Conservation (phyloP, 2,113 vertebrate species). For the Crotalus horridus region DNA sequence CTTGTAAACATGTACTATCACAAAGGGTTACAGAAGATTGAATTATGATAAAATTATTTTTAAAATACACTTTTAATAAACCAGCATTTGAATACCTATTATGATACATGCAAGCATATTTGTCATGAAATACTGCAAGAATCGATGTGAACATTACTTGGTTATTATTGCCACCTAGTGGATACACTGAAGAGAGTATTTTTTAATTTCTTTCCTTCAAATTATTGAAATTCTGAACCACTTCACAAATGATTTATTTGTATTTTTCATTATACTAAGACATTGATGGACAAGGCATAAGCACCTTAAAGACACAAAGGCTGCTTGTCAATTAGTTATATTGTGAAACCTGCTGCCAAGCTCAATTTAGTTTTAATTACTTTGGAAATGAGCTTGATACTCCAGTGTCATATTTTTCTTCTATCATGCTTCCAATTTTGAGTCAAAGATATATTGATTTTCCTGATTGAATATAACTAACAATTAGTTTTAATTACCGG, state of each 20-base stretch:
- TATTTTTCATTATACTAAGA: not conserved
- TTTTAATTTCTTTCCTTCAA: not conserved
- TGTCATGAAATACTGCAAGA: not conserved
- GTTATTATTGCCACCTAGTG: slow-evolving; percentile 7
- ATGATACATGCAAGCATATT: not conserved
- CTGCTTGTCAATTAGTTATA: not conserved
- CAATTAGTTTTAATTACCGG: not conserved
- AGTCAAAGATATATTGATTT: not conserved
- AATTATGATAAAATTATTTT: not conserved
- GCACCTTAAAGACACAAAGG: not conserved
- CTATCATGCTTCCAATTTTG: not conserved
- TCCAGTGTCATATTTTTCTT: not conserved
- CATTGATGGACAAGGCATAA: not conserved
- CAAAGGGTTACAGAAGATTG: not conserved
- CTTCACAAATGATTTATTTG: not conserved
- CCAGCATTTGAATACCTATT: not conserved
- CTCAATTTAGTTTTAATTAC: not conserved
- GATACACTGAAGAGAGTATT: not conserved
- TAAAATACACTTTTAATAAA: not conserved
- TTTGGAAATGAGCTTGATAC: not conserved
- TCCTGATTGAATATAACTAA: not conserved
- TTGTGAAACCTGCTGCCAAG: not conserved
- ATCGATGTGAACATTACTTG: not conserved
- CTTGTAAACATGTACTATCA: not conserved
- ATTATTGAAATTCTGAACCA: not conserved